Percentiles rank a stretch among this genome's conserved stretches.
Conservation (phyloP, 2,113 vertebrate species). For the Poeciliopsis turrubarensis region DNA sequence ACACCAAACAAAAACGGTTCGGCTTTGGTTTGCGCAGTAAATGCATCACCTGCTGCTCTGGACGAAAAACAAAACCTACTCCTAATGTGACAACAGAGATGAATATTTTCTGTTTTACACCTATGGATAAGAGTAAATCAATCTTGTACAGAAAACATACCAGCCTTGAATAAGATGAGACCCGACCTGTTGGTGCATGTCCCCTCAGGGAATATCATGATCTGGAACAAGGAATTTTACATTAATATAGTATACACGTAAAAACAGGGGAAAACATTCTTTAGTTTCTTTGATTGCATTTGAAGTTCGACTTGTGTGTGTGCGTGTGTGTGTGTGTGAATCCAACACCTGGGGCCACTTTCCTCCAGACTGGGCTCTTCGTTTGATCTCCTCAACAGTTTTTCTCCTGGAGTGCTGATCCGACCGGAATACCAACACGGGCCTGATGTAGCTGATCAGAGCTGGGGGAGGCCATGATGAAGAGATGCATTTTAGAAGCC, state of each 20-base stretch:
- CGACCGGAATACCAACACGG: slow-evolving; percentile 90
- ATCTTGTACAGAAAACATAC: slow-evolving; percentile 77
- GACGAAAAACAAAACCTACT: background rate
- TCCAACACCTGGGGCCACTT: slow-evolving; percentile 92
- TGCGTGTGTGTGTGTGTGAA: background rate
- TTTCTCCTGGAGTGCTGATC: slow-evolving; percentile 93
- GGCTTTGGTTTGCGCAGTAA: background rate
- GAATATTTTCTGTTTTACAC: background rate
- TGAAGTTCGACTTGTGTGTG: background rate
- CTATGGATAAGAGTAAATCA: too few relatives aligned
- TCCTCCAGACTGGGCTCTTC: slow-evolving; percentile 85
- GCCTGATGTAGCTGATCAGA: slow-evolving; percentile 92
- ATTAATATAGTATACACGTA: background rate
- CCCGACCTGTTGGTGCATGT: slow-evolving; percentile 95
- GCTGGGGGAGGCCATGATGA: slow-evolving; percentile 72
- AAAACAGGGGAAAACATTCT: background rate
- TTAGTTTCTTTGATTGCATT: background rate
- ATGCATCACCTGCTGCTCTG: background rate
- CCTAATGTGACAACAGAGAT: background rate
- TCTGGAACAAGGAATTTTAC: slow-evolving; percentile 76
- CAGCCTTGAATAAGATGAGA: slow-evolving; percentile 93
- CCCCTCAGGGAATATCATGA: slow-evolving; percentile 97
- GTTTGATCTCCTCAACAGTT: slow-evolving; percentile 92
- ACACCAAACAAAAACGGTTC: background rate
- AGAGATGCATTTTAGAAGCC: background rate